These are phyloP conservation scores for Thumatha senex DNA, from an alignment of 2,888 invertebrate species.

Conservation along the genomic window DNA sequence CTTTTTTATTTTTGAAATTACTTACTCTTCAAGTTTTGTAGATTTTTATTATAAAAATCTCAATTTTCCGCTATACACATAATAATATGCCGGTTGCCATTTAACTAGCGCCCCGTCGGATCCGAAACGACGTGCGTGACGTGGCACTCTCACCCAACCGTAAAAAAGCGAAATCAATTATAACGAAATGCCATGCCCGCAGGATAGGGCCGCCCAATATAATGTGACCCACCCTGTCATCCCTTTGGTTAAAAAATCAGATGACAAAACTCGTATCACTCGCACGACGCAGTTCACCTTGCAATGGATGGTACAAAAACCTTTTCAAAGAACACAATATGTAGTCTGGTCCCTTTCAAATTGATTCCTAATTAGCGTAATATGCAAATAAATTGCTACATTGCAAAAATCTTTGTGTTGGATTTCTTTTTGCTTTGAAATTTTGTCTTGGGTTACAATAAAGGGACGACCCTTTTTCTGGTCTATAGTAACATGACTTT, in stretches of 20 bases:
- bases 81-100: conserved; percentile 39
- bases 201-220: conserved; percentile 46
- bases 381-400: conserved; percentile 49
- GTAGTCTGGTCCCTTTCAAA: conserved; percentile 64
- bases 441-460: conserved; percentile 17
- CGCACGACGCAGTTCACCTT: conserved; percentile 39
- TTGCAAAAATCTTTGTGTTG: conserved; percentile 26
- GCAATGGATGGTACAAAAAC: conserved; percentile 46
- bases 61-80: conserved; percentile 22
- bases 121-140: conserved; percentile 59
- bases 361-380: conserved; percentile 68
- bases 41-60: conserved; percentile 8
- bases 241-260: conserved; percentile 28
- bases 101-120: conserved; percentile 47
- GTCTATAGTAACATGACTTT: background rate
- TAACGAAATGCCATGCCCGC: conserved; percentile 70
- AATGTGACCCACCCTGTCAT: conserved; percentile 42
- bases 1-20: no score
- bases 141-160: conserved; percentile 66
- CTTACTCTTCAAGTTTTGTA: no score
- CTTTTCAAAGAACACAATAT: conserved; percentile 63
- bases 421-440: conserved; percentile 12
- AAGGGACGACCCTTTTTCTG: background rate
- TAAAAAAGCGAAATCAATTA: conserved; percentile 81
- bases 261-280: conserved; percentile 31